Conservation (phyloP, 2,888 invertebrate species). For the Halocaridina rubra region DNA sequence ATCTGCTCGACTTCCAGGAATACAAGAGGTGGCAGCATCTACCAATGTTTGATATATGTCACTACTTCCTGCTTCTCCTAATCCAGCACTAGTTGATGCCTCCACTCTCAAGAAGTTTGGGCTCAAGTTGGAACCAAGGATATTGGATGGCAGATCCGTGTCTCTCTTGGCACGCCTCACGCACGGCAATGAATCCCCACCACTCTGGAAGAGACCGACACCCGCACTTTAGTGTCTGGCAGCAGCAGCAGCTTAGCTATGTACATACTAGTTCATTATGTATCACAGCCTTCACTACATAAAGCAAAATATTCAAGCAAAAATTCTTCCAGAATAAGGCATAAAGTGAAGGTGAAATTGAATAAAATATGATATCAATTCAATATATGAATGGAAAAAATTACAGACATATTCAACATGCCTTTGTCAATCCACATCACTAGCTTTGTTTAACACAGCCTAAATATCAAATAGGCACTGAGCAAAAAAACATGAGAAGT, state of each 20-base stretch:
- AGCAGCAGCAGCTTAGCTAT: slow-evolving; percentile 13
- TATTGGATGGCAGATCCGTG: slow-evolving; percentile 19
- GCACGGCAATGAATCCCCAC: slow-evolving; percentile 44
- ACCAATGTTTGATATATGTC: slow-evolving; percentile 48
- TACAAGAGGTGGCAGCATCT: slow-evolving; percentile 34
- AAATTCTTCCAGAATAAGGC: no score
- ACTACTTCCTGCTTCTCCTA: slow-evolving; percentile 1
- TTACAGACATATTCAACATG: no score
- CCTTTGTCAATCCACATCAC: no score
- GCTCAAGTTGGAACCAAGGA: slow-evolving; percentile 30
- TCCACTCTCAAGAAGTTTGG: slow-evolving; percentile 44
- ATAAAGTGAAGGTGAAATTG: no score
- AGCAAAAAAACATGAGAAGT: no score
- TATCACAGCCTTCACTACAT: no score
- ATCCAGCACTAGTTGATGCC: slow-evolving; percentile 16
- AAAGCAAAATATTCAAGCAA: not conserved
- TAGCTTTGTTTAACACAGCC: no score
- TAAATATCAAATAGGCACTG: no score
- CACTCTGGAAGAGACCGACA: slow-evolving; percentile 59
- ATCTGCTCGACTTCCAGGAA: slow-evolving; percentile 20
- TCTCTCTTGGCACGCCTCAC: slow-evolving; percentile 47
- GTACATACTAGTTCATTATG: no score
- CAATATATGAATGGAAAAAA: no score
- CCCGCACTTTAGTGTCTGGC: slow-evolving; percentile 54
- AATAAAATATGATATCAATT: no score